A percentile compares a stretch with the other conserved stretches of the same genome.
Evolutionary conservation across 2,888 invertebrate species (phyloP).

Genomic region (Lepidonotus clava): DNA sequence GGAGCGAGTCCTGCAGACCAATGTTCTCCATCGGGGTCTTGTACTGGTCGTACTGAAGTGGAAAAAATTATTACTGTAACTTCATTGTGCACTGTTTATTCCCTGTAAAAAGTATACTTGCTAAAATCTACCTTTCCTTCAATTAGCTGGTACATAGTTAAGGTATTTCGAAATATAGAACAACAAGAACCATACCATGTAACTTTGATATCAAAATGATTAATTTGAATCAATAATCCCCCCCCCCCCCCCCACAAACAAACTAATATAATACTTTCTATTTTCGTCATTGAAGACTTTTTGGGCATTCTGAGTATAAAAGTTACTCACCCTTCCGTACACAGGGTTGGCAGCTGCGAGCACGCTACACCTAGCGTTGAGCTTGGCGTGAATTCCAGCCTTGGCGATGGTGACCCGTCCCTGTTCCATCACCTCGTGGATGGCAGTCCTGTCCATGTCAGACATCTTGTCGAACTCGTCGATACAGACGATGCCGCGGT

Average conservation of each 20-base stretch:
- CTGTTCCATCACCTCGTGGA: slow-evolving; percentile 99
- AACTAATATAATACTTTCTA: too few species aligned
- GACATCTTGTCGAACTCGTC: slow-evolving; percentile 99
- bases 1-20: slow-evolving; percentile 90
- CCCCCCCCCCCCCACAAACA: too few species aligned
- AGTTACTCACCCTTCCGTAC: slow-evolving; percentile 89
- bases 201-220: too few species aligned
- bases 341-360: slow-evolving; percentile 99
- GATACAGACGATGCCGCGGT: slow-evolving; percentile 97
- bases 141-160: too few species aligned
- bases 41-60: slow-evolving; percentile 95
- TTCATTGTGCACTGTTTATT: too few species aligned
- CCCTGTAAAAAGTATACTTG: too few species aligned
- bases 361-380: slow-evolving; percentile 98
- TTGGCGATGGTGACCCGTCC: slow-evolving; percentile 97
- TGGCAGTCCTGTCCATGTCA: slow-evolving; percentile 98
- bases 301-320: too few species aligned
- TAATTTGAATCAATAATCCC: too few species aligned
- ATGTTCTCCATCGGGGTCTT: slow-evolving; percentile 99
- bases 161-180: too few species aligned
- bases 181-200: too few species aligned
- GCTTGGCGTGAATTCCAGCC: slow-evolving; percentile 97
- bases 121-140: too few species aligned
- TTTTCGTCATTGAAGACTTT: too few species aligned
- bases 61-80: slow-evolving; percentile 36